Base-by-base conservation (phyloP, 2,113 vertebrate genomes). In the Takifugu flavidus region DNA sequence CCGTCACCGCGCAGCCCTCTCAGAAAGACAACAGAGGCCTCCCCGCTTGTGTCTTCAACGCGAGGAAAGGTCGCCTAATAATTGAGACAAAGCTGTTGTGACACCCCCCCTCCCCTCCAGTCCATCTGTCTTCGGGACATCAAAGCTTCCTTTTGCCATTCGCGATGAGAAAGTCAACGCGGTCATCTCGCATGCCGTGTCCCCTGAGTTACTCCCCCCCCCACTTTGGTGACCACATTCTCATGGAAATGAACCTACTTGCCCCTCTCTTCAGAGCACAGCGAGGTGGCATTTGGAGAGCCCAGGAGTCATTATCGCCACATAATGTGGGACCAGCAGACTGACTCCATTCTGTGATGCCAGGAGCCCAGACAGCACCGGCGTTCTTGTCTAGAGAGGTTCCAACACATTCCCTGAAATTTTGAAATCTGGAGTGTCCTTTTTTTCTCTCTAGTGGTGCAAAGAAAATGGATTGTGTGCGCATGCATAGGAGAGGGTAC, bases 191-290 rank as follows among this genome's bases (percentile, higher is more conserved):
- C 44, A 72, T 84, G 79, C 59, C 11, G 81, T 82, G 90, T 91
- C 88, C 79, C 58, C 7, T 10, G 59, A 85, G 83, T 83, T 74
- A 65, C 75, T 80, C 88, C 44, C 34, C 8, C 49, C 27, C 45
- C 47, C n/a, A 5, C 47, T 73, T 77, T 72, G 67, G 84, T 52
- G 65, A 80, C 78, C 82, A 83, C 72, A 91, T 95, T 93, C 90
- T 93, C 88, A 90, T 92, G 91, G 72, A 92, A 92, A 94, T 85
- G 86, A 84, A 90, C 88, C 88, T 76, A 80, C 83, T 82, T 86
- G 88, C 87, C 84, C 78, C 82, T 86, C 91, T 86, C 63, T 85
- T 85, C 89, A 85, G 44, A 89, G 83, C 89, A 11, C 86, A 82
- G 86, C 86, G 89, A 87, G 84, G 82, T 91, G 87, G 79, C 87